Conservation (phyloP, 2,797 vertebrate species). For the Sus cebifrons region DNA sequence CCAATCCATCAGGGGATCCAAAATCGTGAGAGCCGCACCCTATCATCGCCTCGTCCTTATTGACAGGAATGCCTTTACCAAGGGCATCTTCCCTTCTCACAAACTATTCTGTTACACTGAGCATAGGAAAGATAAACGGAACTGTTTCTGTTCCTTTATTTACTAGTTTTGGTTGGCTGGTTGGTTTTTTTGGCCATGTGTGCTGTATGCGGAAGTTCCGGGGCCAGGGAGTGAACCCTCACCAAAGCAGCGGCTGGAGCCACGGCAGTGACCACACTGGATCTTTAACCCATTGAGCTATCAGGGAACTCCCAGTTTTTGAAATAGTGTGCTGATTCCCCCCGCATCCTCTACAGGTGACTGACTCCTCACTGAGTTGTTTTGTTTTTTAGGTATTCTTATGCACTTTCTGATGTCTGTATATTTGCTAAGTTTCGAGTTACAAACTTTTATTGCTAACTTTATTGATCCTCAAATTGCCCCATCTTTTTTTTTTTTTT, state of each 20-base stretch:
- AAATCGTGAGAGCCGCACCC: neutral
- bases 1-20: neutral
- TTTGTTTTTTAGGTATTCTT: neutral
- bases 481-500: too few species aligned
- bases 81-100: neutral
- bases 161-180: too few species aligned
- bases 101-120: neutral
- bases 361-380: neutral
- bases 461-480: neutral
- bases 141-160: neutral
- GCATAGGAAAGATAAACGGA: neutral
- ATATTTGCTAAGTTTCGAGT: neutral
- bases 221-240: too few species aligned
- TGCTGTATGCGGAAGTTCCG: too few species aligned
- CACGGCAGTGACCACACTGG: too few species aligned
- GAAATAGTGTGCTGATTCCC: neutral
- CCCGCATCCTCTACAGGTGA: neutral
- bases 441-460: too few species aligned
- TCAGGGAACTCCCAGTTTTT: neutral
- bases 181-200: too few species aligned
- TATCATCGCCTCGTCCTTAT: neutral
- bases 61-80: neutral
- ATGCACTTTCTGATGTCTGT: neutral
- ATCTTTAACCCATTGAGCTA: too few species aligned
- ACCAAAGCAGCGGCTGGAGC: too few species aligned